phyloP scores from a whole-genome alignment of 2,113 vertebrate species.

The Platanista minor region DNA sequence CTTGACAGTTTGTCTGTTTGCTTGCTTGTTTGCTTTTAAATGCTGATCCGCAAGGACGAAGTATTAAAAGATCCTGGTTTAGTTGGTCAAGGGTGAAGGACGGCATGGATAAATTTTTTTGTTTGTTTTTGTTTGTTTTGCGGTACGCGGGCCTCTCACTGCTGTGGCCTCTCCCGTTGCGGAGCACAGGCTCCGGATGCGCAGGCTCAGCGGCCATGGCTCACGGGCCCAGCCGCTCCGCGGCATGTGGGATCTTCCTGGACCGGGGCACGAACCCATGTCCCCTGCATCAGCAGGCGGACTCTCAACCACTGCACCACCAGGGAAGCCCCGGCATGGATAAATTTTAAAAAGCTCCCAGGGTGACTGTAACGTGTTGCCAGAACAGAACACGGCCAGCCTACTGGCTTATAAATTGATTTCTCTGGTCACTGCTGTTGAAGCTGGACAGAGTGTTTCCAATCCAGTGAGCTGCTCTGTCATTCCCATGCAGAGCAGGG shows the following conservation, averaged over 20 bases:
- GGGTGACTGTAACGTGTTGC: background rate
- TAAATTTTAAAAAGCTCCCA: background rate
- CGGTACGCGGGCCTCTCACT: too few relatives aligned
- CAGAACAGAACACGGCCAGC: accelerated
- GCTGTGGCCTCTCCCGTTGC: too few relatives aligned
- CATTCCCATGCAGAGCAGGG: accelerated
- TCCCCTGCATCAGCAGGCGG: too few relatives aligned
- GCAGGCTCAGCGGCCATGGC: too few relatives aligned
- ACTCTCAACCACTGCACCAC: too few relatives aligned
- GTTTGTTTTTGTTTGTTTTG: too few relatives aligned
- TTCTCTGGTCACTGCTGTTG: background rate
- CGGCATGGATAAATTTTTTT: background rate
- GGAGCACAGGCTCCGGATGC: too few relatives aligned
- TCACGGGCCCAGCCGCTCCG: too few relatives aligned
- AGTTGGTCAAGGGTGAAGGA: background rate
- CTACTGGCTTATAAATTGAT: background rate
- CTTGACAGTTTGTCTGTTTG: too few relatives aligned
- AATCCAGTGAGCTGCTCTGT: background rate
- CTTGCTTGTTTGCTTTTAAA: background rate
- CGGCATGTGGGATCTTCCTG: too few relatives aligned
- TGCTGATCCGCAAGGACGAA: background rate
- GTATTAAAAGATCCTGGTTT: background rate
- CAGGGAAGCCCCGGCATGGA: too few relatives aligned
- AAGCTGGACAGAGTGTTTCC: background rate
- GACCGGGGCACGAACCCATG: too few relatives aligned